Percentiles rank a stretch among this genome's conserved stretches.
Evolutionary conservation across 2,888 invertebrate genomes (phyloP).

Genomic region (Andrena haemorrhoa): DNA sequence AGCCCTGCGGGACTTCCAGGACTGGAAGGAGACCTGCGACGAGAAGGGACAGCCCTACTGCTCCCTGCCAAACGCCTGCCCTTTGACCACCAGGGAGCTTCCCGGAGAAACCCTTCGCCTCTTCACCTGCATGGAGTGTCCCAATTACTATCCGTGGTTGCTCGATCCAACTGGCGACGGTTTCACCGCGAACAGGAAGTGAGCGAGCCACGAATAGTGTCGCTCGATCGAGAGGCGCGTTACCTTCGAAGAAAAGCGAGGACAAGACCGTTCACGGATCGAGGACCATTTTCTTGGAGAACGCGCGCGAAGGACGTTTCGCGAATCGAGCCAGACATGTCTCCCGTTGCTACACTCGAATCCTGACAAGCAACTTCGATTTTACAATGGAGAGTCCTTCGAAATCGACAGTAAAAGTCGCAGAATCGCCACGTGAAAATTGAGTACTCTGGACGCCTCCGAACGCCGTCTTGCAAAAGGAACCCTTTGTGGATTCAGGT

Average conservation of each 20-base stretch:
- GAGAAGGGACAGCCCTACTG: conserved; percentile 97
- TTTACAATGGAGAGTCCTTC: neutral
- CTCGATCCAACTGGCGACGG: conserved; percentile 97
- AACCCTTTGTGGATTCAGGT: neutral
- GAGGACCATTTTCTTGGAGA: conserved; percentile 4
- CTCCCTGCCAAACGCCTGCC: conserved; percentile 96
- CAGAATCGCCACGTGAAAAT: neutral
- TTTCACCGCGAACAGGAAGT: conserved; percentile 91
- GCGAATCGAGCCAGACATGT: conserved; percentile 30
- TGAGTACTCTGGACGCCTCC: neutral
- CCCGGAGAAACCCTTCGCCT: conserved; percentile 96
- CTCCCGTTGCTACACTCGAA: conserved; percentile 14
- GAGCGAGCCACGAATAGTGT: conserved; percentile 80
- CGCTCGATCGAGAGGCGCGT: conserved; percentile 39
- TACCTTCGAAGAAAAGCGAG: conserved; percentile 9
- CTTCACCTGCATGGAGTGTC: conserved; percentile 98
- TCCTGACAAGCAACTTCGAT: conserved; percentile 8
- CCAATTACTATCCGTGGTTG: conserved; percentile 98
- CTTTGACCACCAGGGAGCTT: conserved; percentile 94
- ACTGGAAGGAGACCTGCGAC: conserved; percentile 98
- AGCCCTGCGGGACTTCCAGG: conserved; percentile 94
- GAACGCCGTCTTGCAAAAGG: neutral
- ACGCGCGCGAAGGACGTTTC: conserved; percentile 35
- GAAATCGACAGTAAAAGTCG: neutral
- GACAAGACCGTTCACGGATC: neutral